Conservation (phyloP, 2,113 vertebrate species). For the Puntigrus tetrazona region DNA sequence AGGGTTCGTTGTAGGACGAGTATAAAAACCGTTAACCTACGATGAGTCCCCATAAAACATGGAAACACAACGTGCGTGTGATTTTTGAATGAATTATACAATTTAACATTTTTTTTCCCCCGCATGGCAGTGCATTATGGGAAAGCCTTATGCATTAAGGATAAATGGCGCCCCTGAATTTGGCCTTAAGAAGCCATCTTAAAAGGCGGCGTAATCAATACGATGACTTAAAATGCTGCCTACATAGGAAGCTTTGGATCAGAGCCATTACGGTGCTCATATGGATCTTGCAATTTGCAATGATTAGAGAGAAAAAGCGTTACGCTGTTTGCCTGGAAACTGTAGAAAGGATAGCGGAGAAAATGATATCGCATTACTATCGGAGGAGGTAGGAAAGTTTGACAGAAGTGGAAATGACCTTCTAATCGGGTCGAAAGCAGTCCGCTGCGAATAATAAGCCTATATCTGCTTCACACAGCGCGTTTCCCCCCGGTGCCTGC, state of each 20-base stretch:
- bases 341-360: background rate
- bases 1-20: too few species aligned
- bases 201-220: constrained; percentile 5
- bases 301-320: background rate
- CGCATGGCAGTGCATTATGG: background rate
- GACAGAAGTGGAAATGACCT: constrained; percentile 21
- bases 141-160: background rate
- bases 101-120: background rate
- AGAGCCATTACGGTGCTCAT: background rate
- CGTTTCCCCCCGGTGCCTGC: background rate
- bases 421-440: constrained; percentile 8
- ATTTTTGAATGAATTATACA: background rate
- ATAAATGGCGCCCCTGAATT: background rate
- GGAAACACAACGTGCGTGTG: too few species aligned
- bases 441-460: constrained; percentile 3
- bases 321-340: background rate
- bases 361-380: background rate
- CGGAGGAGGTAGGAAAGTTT: background rate
- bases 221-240: background rate
- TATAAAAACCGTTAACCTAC: too few species aligned
- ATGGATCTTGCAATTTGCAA: background rate
- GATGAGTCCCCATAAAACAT: too few species aligned
- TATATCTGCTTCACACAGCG: background rate
- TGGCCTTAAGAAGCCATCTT: background rate
- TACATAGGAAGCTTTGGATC: background rate